A percentile compares a stretch with the other conserved stretches of the same genome.
Conservation (phyloP, 1,140 invertebrate genomes). For the Conopomorpha cramerella region DNA sequence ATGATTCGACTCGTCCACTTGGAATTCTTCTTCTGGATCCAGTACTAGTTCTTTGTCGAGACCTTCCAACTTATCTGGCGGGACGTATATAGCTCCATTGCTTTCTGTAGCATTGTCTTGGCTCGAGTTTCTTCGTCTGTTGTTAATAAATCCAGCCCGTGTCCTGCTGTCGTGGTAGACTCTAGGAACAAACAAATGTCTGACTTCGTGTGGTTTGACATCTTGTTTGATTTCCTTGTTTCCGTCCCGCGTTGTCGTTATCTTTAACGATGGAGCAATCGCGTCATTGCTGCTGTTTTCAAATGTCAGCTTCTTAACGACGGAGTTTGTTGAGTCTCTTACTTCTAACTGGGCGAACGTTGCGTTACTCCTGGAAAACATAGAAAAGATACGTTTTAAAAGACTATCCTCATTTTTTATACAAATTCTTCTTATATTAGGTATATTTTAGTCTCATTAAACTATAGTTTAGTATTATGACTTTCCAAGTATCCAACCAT, state of each 20-base stretch:
- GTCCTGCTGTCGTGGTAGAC: conserved; percentile 42
- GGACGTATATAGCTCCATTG: conserved; percentile 30
- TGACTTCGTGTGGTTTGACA: conserved; percentile 45
- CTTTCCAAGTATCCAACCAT: too few relatives aligned
- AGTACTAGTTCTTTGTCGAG: conserved; percentile 45
- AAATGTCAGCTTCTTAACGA: conserved; percentile 44
- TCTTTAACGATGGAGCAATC: conserved; percentile 26
- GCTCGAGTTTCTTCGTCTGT: conserved; percentile 28
- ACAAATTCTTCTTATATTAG: too few relatives aligned
- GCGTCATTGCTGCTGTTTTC: conserved; percentile 39
- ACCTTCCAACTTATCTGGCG: conserved; percentile 46
- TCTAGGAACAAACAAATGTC: conserved; percentile 42
- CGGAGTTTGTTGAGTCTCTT: conserved; percentile 36
- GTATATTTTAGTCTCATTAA: too few relatives aligned
- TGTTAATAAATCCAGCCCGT: conserved; percentile 43
- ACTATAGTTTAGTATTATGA: too few relatives aligned
- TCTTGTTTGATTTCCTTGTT: conserved; percentile 37
- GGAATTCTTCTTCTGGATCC: conserved; percentile 57
- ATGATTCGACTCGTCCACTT: conserved; percentile 59
- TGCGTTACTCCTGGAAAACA: conserved; percentile 42
- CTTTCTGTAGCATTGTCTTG: conserved; percentile 24
- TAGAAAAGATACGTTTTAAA: too few relatives aligned
- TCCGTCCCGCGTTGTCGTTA: conserved; percentile 35
- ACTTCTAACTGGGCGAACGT: conserved; percentile 53
- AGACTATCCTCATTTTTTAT: too few relatives aligned